phyloP scores from a whole-genome alignment of 1,140 invertebrate species.

The Papilio xuthus region DNA sequence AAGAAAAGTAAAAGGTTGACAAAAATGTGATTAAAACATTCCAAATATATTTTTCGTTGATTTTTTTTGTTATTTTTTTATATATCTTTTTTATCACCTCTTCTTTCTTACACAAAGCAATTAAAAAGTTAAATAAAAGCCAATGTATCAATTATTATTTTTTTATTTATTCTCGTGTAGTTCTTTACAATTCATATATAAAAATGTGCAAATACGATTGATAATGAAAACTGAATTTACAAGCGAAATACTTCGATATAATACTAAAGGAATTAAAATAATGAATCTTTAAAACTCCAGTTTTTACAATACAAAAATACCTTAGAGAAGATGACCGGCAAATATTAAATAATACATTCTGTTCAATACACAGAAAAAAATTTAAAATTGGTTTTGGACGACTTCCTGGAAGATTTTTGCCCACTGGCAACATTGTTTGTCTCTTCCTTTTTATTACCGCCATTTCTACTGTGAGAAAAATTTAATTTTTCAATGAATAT shows the following conservation, averaged over 20 bases:
- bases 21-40: conserved; percentile 26
- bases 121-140: too few relatives aligned
- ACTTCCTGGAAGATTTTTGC: too few relatives aligned
- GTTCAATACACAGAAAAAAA: too few relatives aligned
- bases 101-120: too few relatives aligned
- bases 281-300: conserved; percentile 37
- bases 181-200: conserved; percentile 75
- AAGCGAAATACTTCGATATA: conserved; percentile 64
- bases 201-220: conserved; percentile 73
- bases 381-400: too few relatives aligned
- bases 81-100: too few relatives aligned
- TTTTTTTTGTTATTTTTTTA: neutral
- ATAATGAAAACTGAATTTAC: conserved; percentile 71
- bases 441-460: too few relatives aligned
- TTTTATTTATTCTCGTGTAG: conserved; percentile 72
- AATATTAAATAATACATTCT: neutral
- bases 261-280: conserved; percentile 60
- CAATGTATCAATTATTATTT: conserved; percentile 46
- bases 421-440: too few relatives aligned
- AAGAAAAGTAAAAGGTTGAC: conserved; percentile 64
- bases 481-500: too few relatives aligned
- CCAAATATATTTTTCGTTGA: neutral
- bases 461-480: too few relatives aligned
- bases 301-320: neutral
- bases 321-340: neutral